Evolutionary conservation across 2,113 vertebrate species (phyloP), one percentile per base, ranked within the genome.

Genomic region (Ictalurus furcatus): DNA sequence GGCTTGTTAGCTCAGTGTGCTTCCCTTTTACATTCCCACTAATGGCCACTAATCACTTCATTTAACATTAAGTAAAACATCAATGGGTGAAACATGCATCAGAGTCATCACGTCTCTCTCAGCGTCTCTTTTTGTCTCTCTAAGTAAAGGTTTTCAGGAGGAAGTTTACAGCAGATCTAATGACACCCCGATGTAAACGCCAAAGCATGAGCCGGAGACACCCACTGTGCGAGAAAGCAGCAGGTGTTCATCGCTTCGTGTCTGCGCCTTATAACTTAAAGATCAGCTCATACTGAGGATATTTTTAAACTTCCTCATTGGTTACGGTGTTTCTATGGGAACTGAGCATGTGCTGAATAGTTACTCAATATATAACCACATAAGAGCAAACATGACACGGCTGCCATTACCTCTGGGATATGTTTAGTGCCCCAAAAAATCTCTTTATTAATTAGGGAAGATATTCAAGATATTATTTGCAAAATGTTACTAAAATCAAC

Each of bases 251-350:
- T 59, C 80, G 30, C 54, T 59, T 82, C 16, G 5, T 34, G 80
- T 82, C 28, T 56, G 17, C n/a, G 16, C 48, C 11, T 34, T 82
- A 19, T 37, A 37, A 34, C 54, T 59, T 59, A 59, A 82, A 82
- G 30, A 59, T 37, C 17, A 82, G 54, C 56, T 23, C 19, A 37
- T 59, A 82, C n/a, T 59, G 17, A 23, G n/a, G 16, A 58, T 82
- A 82, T 82, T 82, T 82, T 59, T 82, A 82, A 59, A 59, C 30
- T 11, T 82, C 3, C 7, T 59, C 30, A 59, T 82, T 59, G 56
- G n/a, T 59, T 34, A 21, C 23, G 34, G 54, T 37, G 52, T 82
- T 58, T 82, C 80, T 59, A 82, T 82, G 54, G 80, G n/a, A 82
- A 82, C 80, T 21, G 17, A 37, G 30, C 30, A 59, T 58, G 52